Evolutionary conservation across 2,797 vertebrate genomes (phyloP).

Genomic region (Coracias cyanogaster): DNA sequence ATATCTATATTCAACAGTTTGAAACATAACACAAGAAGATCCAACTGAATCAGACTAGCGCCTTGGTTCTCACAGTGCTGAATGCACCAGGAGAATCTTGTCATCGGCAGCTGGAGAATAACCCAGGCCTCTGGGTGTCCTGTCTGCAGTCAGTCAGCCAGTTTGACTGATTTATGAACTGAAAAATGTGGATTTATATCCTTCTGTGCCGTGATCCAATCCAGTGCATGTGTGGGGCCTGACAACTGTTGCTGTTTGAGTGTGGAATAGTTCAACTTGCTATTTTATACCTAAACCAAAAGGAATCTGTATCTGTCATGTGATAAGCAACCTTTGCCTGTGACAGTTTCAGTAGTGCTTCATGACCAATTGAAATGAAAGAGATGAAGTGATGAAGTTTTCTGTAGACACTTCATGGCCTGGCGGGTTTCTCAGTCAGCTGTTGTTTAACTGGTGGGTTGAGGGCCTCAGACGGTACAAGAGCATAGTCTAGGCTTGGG

Average conservation of each 20-base stretch:
- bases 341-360: not conserved
- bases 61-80: not conserved
- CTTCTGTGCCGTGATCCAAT: not conserved
- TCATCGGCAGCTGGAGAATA: slow-evolving; percentile 10
- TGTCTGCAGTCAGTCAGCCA: not conserved
- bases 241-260: not conserved
- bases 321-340: not conserved
- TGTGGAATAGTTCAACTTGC: not conserved
- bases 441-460: not conserved
- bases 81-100: not conserved
- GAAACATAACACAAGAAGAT: not conserved
- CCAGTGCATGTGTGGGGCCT: not conserved
- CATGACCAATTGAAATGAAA: not conserved
- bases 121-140: not conserved
- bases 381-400: not conserved
- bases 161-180: slow-evolving; percentile 42
- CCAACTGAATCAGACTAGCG: not conserved
- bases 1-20: slow-evolving; percentile 34
- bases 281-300: slow-evolving; percentile 35
- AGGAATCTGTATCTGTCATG: not conserved
- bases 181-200: slow-evolving; percentile 26
- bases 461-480: not conserved
- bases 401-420: not conserved
- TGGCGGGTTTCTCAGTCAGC: not conserved
- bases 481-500: not conserved